phyloP scores from a whole-genome alignment of 2,113 vertebrate genomes.

The Planiliza haematocheilus region DNA sequence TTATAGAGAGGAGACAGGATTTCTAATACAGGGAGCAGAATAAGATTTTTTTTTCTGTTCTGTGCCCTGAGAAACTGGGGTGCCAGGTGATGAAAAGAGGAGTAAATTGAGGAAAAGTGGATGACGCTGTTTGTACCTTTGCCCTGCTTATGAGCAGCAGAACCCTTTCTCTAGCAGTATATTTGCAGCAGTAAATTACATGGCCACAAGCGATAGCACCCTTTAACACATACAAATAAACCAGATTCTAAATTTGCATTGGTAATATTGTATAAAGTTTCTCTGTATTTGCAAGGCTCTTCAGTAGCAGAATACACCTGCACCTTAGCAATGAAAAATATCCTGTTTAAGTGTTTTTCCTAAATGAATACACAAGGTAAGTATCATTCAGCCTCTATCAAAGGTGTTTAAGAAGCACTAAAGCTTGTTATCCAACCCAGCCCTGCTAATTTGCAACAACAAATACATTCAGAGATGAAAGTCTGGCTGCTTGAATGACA shows the following conservation, averaged over 20 bases:
- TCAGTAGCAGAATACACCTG: neutral
- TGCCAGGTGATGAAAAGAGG: constrained; percentile 6
- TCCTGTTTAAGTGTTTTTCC: no score
- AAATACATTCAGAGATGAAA: neutral
- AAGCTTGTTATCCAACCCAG: constrained; percentile 16
- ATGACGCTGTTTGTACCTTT: constrained; percentile 18
- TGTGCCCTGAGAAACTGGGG: neutral
- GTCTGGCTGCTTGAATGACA: neutral
- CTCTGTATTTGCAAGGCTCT: no score
- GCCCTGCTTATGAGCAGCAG: constrained; percentile 19
- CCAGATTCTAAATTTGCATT: constrained; percentile 3
- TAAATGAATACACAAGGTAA: neutral
- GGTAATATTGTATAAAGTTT: neutral
- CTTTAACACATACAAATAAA: constrained; percentile 10
- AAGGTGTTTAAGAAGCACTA: neutral
- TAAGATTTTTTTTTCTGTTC: constrained; percentile 18
- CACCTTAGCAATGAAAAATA: neutral
- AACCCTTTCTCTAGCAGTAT: neutral
- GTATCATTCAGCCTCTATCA: constrained; percentile 1
- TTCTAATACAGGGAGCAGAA: constrained; percentile 21
- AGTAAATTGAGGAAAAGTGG: constrained; percentile 35
- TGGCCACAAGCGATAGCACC: neutral
- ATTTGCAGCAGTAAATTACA: neutral
- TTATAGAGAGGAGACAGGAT: constrained; percentile 17
- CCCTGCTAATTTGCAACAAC: neutral